Percentiles rank a stretch among this genome's conserved stretches.
These are phyloP conservation scores for Rhinoraja longicauda DNA, from an alignment of 2,797 vertebrate genomes.

Conservation along the genomic window DNA sequence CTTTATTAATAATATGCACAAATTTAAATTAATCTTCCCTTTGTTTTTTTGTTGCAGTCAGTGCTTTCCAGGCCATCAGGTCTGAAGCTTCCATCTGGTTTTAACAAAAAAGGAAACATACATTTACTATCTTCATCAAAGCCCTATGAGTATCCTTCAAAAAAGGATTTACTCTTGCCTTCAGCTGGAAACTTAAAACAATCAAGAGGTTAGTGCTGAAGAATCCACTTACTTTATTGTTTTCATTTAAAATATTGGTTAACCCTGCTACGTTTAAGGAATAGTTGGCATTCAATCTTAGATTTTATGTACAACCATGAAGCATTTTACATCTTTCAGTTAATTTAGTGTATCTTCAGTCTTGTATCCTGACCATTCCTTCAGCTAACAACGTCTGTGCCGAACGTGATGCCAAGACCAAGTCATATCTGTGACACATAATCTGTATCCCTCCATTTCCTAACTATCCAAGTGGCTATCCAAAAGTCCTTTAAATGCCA, in stretches of 20 bases:
- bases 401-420: too few relatives aligned
- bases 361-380: not conserved
- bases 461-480: too few relatives aligned
- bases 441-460: too few relatives aligned
- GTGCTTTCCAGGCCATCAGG: slow-evolving; percentile 19
- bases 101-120: slow-evolving; percentile 25
- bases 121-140: slow-evolving; percentile 20
- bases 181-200: not conserved
- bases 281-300: not conserved
- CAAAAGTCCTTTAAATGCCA: too few relatives aligned
- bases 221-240: not conserved
- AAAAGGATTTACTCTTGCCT: not conserved
- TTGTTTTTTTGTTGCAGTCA: not conserved
- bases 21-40: not conserved
- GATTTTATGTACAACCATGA: not conserved
- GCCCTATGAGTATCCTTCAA: not conserved
- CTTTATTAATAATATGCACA: not conserved
- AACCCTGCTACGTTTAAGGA: not conserved
- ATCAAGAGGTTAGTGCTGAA: not conserved
- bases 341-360: not conserved
- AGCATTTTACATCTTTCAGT: not conserved
- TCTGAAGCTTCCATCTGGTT: slow-evolving; percentile 21
- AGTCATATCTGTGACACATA: too few relatives aligned
- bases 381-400: not conserved
- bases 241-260: not conserved